These are phyloP conservation scores for Meles meles DNA, from an alignment of 2,113 vertebrate species.

Conservation along the genomic window DNA sequence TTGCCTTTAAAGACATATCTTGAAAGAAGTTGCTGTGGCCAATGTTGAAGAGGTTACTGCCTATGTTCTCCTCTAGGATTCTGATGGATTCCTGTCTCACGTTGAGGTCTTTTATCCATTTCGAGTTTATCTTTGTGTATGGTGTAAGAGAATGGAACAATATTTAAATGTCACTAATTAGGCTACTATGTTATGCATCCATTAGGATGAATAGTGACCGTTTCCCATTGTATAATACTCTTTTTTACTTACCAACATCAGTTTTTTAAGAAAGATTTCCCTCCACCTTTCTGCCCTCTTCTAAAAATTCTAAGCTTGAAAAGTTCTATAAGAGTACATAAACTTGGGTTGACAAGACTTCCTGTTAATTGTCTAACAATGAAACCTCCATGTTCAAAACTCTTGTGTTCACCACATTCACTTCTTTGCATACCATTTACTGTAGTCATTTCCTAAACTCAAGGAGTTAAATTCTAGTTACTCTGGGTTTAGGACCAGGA, in stretches of 20 bases:
- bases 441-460: neutral
- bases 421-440: neutral
- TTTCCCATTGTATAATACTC: neutral
- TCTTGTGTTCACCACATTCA: neutral
- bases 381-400: neutral
- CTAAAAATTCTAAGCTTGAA: neutral
- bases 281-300: neutral
- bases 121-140: too few relatives aligned
- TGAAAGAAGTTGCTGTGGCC: too few relatives aligned
- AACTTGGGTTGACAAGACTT: neutral
- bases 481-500: neutral
- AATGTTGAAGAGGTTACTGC: too few relatives aligned
- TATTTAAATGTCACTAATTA: constrained; percentile 56
- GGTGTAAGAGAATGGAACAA: constrained; percentile 18
- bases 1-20: too few relatives aligned
- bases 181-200: neutral
- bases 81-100: too few relatives aligned
- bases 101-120: too few relatives aligned
- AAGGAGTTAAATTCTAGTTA: neutral
- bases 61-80: neutral
- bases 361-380: neutral
- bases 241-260: neutral
- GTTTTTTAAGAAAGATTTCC: neutral
- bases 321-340: neutral
- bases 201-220: neutral